Conservation (phyloP, 2,113 vertebrate genomes). For the Sphyrna mokarran region DNA sequence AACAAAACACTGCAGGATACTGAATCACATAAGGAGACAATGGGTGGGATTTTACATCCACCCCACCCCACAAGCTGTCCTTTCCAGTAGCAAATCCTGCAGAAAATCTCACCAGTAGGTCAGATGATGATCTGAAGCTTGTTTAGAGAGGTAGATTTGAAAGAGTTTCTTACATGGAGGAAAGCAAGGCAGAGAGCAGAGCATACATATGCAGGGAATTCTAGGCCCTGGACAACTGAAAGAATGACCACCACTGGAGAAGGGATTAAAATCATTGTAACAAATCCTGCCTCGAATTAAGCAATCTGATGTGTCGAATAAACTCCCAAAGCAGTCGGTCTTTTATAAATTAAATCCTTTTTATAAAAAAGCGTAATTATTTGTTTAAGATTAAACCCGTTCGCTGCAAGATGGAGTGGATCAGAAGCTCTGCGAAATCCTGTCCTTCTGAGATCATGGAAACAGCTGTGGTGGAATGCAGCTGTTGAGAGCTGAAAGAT, state of each 20-base stretch:
- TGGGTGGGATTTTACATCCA: neutral
- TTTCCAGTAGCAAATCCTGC: no score
- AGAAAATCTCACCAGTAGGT: no score
- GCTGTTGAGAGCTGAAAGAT: neutral
- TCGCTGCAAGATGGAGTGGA: neutral
- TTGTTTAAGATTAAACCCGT: neutral
- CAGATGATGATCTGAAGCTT: neutral
- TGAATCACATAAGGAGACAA: neutral
- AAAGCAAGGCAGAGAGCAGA: neutral
- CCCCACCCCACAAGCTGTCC: no score
- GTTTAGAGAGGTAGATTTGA: neutral
- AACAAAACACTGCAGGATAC: neutral
- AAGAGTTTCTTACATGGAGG: neutral
- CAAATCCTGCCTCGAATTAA: neutral
- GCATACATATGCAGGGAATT: neutral
- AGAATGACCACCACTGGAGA: neutral
- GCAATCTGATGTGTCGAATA: neutral
- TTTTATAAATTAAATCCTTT: neutral
- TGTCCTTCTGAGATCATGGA: neutral
- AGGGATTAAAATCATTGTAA: neutral
- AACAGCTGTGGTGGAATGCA: neutral
- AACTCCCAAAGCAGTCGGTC: neutral
- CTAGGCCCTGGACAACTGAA: neutral
- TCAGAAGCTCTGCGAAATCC: neutral
- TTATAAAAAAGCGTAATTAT: neutral